These are phyloP conservation scores for Ylistrum balloti DNA, from an alignment of 1,140 invertebrate species.

Conservation along the genomic window DNA sequence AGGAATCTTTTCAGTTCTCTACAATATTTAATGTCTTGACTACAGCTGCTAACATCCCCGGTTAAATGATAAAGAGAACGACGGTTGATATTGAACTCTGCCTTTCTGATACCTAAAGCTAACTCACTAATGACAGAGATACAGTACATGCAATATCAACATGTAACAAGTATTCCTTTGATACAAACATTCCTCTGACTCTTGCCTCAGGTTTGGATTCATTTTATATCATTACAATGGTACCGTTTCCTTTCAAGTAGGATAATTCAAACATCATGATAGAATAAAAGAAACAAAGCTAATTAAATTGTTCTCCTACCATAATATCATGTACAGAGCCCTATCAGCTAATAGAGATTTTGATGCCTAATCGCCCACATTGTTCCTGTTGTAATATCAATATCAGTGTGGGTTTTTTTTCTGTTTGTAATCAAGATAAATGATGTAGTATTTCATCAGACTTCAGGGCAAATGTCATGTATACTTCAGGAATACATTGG, in stretches of 20 bases:
- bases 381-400: background rate
- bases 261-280: background rate
- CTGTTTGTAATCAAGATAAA: conserved; percentile 2
- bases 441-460: background rate
- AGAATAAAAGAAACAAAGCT: background rate
- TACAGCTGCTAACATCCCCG: no score
- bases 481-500: background rate
- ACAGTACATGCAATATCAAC: no score
- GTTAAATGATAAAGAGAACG: no score
- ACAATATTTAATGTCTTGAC: no score
- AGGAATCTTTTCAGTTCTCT: no score
- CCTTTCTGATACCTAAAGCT: no score
- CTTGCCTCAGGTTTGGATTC: background rate
- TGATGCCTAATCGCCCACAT: background rate
- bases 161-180: no score
- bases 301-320: background rate
- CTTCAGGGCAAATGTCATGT: background rate
- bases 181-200: background rate
- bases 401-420: background rate
- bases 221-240: background rate
- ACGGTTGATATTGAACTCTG: no score
- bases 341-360: background rate
- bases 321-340: no score
- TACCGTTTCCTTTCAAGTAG: background rate
- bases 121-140: no score